Percentiles rank a stretch among this genome's conserved stretches.
Conservation (phyloP, 2,888 invertebrate genomes). For the Ennomos erosarius region DNA sequence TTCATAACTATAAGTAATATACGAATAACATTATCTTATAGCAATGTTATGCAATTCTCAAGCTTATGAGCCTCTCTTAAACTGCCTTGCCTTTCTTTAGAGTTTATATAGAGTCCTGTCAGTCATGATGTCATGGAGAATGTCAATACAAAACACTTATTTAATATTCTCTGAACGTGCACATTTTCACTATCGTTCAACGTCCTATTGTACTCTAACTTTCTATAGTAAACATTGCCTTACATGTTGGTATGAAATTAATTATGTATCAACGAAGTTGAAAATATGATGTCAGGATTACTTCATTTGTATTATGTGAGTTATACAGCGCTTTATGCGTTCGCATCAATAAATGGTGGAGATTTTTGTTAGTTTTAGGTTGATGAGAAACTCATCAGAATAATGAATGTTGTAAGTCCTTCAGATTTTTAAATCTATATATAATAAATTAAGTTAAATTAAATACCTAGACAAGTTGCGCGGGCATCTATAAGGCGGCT, state of each 20-base stretch:
- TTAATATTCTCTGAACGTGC: slow-evolving; percentile 63
- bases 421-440: too few species aligned
- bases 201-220: slow-evolving; percentile 72
- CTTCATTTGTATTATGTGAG: slow-evolving; percentile 34
- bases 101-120: slow-evolving; percentile 9
- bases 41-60: slow-evolving; percentile 18
- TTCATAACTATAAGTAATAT: slow-evolving; percentile 7
- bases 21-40: not conserved
- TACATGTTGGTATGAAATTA: slow-evolving; percentile 54
- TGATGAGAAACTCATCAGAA: too few species aligned
- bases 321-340: too few species aligned
- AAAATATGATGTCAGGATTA: slow-evolving; percentile 50
- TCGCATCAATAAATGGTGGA: too few species aligned
- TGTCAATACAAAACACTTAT: slow-evolving; percentile 50
- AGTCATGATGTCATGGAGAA: slow-evolving; percentile 36
- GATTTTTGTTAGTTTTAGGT: too few species aligned
- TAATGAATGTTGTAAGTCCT: too few species aligned
- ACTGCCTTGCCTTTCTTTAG: slow-evolving; percentile 32
- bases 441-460: too few species aligned
- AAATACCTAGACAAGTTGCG: too few species aligned
- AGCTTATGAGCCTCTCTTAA: slow-evolving; percentile 23
- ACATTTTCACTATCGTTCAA: slow-evolving; percentile 81
- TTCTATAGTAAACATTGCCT: slow-evolving; percentile 73
- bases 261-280: slow-evolving; percentile 50
- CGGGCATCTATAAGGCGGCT: too few species aligned